Base-by-base conservation (phyloP, 2,888 invertebrate genomes). In the Volucella bombylans region DNA sequence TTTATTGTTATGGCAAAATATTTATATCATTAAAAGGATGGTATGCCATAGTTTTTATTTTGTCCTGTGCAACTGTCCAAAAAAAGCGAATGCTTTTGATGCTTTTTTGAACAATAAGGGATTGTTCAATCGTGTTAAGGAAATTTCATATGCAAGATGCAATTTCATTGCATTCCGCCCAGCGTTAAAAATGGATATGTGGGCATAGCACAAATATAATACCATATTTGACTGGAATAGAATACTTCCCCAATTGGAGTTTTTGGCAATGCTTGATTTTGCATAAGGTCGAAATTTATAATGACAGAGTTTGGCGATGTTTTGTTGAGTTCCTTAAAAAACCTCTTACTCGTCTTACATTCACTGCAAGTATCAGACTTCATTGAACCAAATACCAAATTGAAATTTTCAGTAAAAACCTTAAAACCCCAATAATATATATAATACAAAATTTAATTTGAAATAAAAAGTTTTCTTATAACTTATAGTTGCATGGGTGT, bases 141-240 rank as follows among this genome's bases (percentile, higher is more conserved):
- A 61, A 61, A 61, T 61, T 61, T 47, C 61, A 61, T 9, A 61
- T 61, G 47, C 61, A 64, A 64, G 49, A 50, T 50, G 49, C 64
- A 50, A 64, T 64, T 64, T 64, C 50, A 64, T 64, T 49, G 64
- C 64, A 64, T 31, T 64, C 64, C 14, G 64, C 50, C 64, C 39
- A 64, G 50, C 64, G 64, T 14, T 64, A 64, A 50, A 64, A 64
- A 50, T 64, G 38, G 14, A 50, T 64, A 62, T 64, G 4, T 18
- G 18, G 1, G 1, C 1, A 18, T 18, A 18, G 18, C 18, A 18
- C 1, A 1, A 18, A 1, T 18, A 18, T 18, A 18, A 18, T 18
- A 18, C 18, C 18, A 18, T 18, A 18, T 18, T 18, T 18, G 18
- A 1, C 18, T 18, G 18, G 18, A 18, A 18, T 18, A 18, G 18